Evolutionary conservation across 2,888 invertebrate genomes (phyloP).

Genomic region (Netelia virgata): DNA sequence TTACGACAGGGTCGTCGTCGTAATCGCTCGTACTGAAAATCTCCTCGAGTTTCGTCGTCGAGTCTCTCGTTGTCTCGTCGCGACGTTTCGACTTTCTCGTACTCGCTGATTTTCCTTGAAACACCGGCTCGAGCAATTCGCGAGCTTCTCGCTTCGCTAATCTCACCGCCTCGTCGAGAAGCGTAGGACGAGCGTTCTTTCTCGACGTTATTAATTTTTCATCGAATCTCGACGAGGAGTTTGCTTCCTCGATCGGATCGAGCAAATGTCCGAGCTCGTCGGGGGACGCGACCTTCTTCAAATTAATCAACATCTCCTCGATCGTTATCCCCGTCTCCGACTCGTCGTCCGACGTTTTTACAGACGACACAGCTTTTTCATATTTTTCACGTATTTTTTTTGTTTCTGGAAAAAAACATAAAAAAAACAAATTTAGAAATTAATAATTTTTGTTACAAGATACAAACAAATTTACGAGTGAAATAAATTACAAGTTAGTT

Average conservation of each 20-base stretch:
- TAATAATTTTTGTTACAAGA: not conserved
- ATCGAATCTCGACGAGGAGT: not conserved
- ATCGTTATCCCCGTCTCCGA: constrained; percentile 61
- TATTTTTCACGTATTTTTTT: not conserved
- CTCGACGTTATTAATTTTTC: constrained; percentile 43
- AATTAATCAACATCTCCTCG: constrained; percentile 66
- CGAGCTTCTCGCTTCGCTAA: constrained; percentile 53
- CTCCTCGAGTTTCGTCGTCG: constrained; percentile 24
- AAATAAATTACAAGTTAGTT: no score
- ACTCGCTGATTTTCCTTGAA: constrained; percentile 29
- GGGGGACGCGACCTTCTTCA: constrained; percentile 65
- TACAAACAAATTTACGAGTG: no score
- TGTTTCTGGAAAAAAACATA: not conserved
- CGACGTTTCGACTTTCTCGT: constrained; percentile 23
- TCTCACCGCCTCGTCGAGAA: constrained; percentile 59
- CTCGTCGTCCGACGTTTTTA: constrained; percentile 29
- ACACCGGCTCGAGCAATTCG: constrained; percentile 37
- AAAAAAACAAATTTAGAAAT: not conserved
- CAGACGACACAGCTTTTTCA: constrained; percentile 3
- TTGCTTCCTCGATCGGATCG: constrained; percentile 42
- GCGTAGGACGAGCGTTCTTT: constrained; percentile 44
- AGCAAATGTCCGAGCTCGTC: constrained; percentile 59
- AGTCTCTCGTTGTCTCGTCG: not conserved
- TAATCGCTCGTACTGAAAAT: constrained; percentile 31
- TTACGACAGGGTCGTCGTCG: not conserved